Evolutionary conservation across 2,888 invertebrate species (phyloP).

Genomic region (Chymomyza procnemis): DNA sequence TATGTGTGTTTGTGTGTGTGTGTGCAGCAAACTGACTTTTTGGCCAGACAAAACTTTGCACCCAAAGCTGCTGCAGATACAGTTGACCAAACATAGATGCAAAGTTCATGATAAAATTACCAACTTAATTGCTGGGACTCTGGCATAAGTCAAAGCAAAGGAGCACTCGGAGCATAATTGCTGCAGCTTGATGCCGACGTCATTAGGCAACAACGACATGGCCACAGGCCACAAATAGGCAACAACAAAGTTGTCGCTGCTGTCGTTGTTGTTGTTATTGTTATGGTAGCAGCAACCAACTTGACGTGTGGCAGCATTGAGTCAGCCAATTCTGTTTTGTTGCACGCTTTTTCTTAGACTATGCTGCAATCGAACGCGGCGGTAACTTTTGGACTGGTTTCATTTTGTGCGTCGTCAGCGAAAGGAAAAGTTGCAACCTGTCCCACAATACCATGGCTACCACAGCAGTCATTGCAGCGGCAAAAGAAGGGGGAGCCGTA

Average conservation of each 20-base stretch:
- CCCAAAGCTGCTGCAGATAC: slow-evolving; percentile 22
- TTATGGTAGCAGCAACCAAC: neutral
- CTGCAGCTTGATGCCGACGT: slow-evolving; percentile 40
- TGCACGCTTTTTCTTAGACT: neutral
- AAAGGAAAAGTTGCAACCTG: slow-evolving; percentile 70
- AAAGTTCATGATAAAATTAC: slow-evolving; percentile 71
- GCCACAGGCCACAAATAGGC: slow-evolving; percentile 1
- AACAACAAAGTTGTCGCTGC: neutral
- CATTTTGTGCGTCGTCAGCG: slow-evolving; percentile 49
- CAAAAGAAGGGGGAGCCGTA: neutral
- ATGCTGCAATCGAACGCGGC: slow-evolving; percentile 2
- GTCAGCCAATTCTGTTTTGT: slow-evolving; percentile 32
- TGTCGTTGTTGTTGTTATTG: too few relatives aligned
- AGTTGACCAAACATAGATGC: slow-evolving; percentile 59
- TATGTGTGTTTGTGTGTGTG: slow-evolving; percentile 13
- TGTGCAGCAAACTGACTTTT: neutral
- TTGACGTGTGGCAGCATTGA: slow-evolving; percentile 30
- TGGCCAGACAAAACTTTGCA: slow-evolving; percentile 8
- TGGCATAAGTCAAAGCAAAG: slow-evolving; percentile 50
- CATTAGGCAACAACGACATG: slow-evolving; percentile 26
- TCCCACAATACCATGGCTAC: slow-evolving; percentile 41
- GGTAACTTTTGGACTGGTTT: slow-evolving; percentile 63
- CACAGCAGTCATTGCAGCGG: neutral
- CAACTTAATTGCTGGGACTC: slow-evolving; percentile 61
- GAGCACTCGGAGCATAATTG: slow-evolving; percentile 37